Conservation (phyloP, 2,797 vertebrate genomes). For the Vireo griseus region DNA sequence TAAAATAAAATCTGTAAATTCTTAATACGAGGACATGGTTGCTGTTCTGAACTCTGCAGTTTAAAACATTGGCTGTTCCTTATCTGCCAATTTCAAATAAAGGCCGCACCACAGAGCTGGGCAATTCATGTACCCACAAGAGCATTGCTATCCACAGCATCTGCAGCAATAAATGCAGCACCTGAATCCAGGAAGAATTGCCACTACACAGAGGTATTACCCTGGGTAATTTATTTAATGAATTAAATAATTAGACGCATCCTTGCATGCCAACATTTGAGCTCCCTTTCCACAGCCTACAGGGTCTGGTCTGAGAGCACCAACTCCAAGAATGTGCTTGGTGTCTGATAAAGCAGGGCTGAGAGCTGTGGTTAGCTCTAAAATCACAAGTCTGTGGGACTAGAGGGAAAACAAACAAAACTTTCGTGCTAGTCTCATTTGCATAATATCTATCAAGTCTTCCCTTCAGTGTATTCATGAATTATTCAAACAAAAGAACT, state of each 20-base stretch:
- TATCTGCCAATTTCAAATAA: background rate
- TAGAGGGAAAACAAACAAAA: background rate
- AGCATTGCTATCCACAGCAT: background rate
- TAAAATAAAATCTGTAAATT: background rate
- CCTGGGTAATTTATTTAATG: background rate
- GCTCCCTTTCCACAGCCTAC: background rate
- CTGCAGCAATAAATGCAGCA: background rate
- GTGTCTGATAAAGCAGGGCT: background rate
- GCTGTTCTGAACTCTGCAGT: background rate
- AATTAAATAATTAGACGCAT: background rate
- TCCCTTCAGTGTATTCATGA: background rate
- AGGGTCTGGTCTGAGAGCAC: background rate
- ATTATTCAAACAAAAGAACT: background rate
- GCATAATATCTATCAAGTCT: background rate
- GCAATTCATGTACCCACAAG: background rate
- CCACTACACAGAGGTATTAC: background rate
- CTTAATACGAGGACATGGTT: background rate
- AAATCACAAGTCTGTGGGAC: background rate
- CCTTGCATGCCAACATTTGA: background rate
- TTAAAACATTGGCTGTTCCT: background rate
- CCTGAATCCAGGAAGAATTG: background rate
- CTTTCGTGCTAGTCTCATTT: background rate
- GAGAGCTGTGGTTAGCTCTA: background rate
- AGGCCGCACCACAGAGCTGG: background rate
- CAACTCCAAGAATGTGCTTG: background rate